Evolutionary conservation across 2,797 vertebrate species (phyloP), one percentile per base, ranked within the genome.

Genomic region (Gephyroberyx darwinii): DNA sequence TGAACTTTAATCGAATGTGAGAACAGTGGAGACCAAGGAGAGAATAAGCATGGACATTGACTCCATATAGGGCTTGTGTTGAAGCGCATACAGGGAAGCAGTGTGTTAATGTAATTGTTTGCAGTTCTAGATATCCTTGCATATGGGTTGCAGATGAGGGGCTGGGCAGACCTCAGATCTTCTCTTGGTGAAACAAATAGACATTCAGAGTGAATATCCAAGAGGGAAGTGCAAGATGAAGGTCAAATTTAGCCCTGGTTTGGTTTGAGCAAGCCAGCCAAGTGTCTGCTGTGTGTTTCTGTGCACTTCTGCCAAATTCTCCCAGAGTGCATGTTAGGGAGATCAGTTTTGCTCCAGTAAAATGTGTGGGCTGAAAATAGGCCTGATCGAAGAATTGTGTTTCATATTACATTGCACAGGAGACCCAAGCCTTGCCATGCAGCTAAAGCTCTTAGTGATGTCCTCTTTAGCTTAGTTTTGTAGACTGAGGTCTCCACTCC

Each of bases 291-390:
- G 43, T 52, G 45, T 65, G 68, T 60, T 17, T 14, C 20, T 4
- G 61, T 5, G 14, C 51, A 22, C 59, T 50, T 63, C 59, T 77
- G 74, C 74, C 84, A 80, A 71, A 78, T 78, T 81, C 75, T 84
- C 78, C 79, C 75, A 83, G 74, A 82, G 84, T 80, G 76, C 72
- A 79, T 65, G 70, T 77, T 75, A 67, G 82, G 72, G 74, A 87
- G 88, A 92, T 89, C 85, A 86, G 84, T 77, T 92, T 90, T 88
- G 86, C 86, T 83, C 81, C 88, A 86, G 78, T 84, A 83, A 88
- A 86, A 86, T 75, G 83, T 83, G 85, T 82, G 83, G 71, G 89
- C 89, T 84, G 60, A 90, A 93, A 92, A 91, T 93, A 93, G 86
- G 71, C 59, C 84, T 83, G 88, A 92, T 91, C 84, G 81, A 92